A percentile compares a stretch with the other conserved stretches of the same genome.
phyloP scores from a whole-genome alignment of 2,113 vertebrate genomes.

The Menidia beryllina region DNA sequence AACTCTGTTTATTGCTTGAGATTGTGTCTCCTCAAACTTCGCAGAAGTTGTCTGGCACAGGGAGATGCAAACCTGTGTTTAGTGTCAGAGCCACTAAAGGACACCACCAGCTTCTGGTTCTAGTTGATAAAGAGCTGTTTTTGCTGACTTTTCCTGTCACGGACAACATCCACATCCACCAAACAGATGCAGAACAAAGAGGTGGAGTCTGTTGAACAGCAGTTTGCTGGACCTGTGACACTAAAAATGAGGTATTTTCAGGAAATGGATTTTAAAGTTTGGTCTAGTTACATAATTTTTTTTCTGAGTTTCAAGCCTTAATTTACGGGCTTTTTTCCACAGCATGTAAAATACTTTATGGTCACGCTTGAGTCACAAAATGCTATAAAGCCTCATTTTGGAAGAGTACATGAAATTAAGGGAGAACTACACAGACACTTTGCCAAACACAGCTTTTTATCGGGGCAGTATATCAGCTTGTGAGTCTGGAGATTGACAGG shows the following conservation, averaged over 20 bases:
- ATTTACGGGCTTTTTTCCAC: conserved; percentile 21
- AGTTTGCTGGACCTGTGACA: not conserved
- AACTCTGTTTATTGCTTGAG: conserved; percentile 34
- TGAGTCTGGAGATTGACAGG: not conserved
- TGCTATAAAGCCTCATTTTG: conserved; percentile 10
- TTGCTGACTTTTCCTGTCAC: conserved; percentile 12
- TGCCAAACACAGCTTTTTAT: not conserved
- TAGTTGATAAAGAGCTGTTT: conserved; percentile 18
- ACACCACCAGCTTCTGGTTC: conserved; percentile 23
- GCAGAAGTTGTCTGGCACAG: not conserved
- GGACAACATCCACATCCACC: not conserved
- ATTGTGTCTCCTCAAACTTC: conserved; percentile 22
- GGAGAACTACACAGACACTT: not conserved
- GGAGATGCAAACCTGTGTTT: conserved; percentile 9
- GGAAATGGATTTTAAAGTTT: not conserved
- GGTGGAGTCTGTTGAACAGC: not conserved
- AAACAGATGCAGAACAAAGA: conserved; percentile 14
- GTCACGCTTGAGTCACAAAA: conserved; percentile 22
- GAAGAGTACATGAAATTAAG: conserved; percentile 8
- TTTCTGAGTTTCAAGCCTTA: not conserved
- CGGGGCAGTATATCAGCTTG: not conserved
- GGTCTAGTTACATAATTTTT: not conserved
- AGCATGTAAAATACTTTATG: not conserved
- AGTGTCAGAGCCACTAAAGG: conserved; percentile 13
- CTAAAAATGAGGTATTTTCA: conserved; percentile 27